Conservation (phyloP, 2,113 vertebrate species). For the Bos taurus region DNA sequence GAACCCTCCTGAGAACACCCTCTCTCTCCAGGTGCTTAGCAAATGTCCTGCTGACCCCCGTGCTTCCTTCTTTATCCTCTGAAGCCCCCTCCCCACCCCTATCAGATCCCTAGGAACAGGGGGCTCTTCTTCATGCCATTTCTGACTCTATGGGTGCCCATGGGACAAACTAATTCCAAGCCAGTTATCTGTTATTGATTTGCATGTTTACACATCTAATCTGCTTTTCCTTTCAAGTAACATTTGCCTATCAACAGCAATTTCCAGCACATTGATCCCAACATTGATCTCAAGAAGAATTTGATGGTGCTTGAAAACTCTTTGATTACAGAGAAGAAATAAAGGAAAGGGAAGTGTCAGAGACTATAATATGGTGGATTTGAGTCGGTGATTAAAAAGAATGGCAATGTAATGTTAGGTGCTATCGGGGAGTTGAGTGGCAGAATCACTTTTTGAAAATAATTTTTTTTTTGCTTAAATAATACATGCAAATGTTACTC, state of each 20-base stretch:
- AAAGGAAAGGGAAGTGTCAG: not conserved
- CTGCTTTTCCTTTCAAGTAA: constrained; percentile 34
- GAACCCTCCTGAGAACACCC: not conserved
- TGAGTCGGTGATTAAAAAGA: not conserved
- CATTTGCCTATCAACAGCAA: constrained; percentile 50
- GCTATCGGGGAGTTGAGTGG: not conserved
- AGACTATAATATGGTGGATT: not conserved
- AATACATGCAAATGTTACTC: not conserved
- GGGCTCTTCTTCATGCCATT: not conserved
- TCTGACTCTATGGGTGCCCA: not conserved
- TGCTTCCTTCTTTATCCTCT: not conserved
- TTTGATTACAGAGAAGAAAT: constrained; percentile 46
- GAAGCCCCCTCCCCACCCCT: rapidly evolving
- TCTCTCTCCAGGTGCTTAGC: not conserved
- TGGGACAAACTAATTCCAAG: not conserved
- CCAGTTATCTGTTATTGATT: constrained; percentile 31
- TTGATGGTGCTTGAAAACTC: constrained; percentile 35
- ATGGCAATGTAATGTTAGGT: not conserved
- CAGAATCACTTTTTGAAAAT: not conserved
- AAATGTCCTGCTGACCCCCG: not conserved
- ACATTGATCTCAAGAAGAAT: constrained; percentile 38
- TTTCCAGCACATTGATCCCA: constrained; percentile 55
- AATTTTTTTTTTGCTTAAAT: not conserved
- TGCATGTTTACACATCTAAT: constrained; percentile 26
- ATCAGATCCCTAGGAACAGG: not conserved